A percentile compares a stretch with the other conserved stretches of the same genome.
These are phyloP conservation scores for Drosophila picticornis DNA, from an alignment of 2,888 invertebrate genomes.

Conservation along the genomic window DNA sequence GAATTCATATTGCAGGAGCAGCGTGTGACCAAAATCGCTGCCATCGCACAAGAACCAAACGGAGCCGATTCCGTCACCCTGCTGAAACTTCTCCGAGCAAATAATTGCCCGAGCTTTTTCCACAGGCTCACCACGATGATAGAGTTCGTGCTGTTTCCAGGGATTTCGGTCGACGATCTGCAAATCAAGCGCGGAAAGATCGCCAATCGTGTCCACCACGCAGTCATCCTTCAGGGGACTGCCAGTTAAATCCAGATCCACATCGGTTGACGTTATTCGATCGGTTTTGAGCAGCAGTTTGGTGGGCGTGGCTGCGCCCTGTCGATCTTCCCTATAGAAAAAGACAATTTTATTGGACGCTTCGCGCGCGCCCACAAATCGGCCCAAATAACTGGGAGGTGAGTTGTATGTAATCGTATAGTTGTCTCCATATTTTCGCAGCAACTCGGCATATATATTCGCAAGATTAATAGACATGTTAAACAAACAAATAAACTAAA, in stretches of 20 bases:
- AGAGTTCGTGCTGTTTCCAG: constrained; percentile 82
- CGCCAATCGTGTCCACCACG: constrained; percentile 77
- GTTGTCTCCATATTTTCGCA: constrained; percentile 71
- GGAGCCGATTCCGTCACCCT: constrained; percentile 75
- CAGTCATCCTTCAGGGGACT: constrained; percentile 84
- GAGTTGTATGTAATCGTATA: constrained; percentile 70
- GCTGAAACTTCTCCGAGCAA: constrained; percentile 72
- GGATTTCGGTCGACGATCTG: constrained; percentile 62
- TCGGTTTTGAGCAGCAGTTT: constrained; percentile 33
- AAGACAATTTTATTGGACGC: constrained; percentile 69
- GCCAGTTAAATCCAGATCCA: constrained; percentile 82
- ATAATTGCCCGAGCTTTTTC: constrained; percentile 78
- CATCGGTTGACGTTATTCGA: constrained; percentile 13
- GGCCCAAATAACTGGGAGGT: constrained; percentile 73
- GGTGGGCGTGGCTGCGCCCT: constrained; percentile 38
- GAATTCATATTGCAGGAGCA: constrained; percentile 80
- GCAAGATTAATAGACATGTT: constrained; percentile 78
- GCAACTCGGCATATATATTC: constrained; percentile 80
- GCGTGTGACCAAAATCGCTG: constrained; percentile 86
- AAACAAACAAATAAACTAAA: not conserved
- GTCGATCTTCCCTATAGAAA: constrained; percentile 70
- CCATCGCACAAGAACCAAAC: constrained; percentile 88
- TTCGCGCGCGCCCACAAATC: constrained; percentile 63
- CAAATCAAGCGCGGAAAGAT: constrained; percentile 75
- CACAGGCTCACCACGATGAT: constrained; percentile 73